Percentiles rank a stretch among this genome's conserved stretches.
phyloP scores from a whole-genome alignment of 2,888 invertebrate species.

The Apodemia zela region DNA sequence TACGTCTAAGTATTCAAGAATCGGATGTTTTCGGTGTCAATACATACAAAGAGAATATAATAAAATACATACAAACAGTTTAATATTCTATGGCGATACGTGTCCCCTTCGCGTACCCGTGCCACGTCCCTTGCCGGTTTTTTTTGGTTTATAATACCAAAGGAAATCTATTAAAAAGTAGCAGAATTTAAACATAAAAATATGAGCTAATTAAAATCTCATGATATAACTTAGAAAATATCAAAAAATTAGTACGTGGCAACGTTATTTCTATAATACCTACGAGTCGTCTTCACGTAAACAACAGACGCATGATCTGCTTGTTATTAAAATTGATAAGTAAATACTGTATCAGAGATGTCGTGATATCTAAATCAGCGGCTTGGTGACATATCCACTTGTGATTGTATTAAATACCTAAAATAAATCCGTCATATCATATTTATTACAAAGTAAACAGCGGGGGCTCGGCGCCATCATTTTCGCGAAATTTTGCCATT shows the following conservation, averaged over 20 bases:
- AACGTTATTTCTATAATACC: background rate
- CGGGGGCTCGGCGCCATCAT: background rate
- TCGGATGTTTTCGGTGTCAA: no score
- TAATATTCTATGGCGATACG: no score
- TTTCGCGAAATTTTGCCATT: background rate
- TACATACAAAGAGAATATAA: no score
- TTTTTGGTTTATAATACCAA: no score
- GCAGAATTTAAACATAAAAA: no score
- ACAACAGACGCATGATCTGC: conserved; percentile 50
- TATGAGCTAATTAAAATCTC: background rate
- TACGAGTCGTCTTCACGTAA: conserved; percentile 40
- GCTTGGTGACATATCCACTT: conserved; percentile 36
- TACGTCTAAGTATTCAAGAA: no score
- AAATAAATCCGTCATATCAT: background rate
- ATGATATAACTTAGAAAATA: background rate
- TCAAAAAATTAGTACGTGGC: background rate
- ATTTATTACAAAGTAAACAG: background rate
- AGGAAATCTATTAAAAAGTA: no score
- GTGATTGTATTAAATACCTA: conserved; percentile 4
- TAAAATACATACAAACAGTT: no score
- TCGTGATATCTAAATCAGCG: conserved; percentile 66
- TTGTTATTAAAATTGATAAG: conserved; percentile 21
- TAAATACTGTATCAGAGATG: conserved; percentile 25
- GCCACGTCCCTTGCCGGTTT: no score
- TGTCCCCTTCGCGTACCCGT: no score